Base-by-base conservation (phyloP, 2,113 vertebrate genomes). In the Rhabdornis inornatus region DNA sequence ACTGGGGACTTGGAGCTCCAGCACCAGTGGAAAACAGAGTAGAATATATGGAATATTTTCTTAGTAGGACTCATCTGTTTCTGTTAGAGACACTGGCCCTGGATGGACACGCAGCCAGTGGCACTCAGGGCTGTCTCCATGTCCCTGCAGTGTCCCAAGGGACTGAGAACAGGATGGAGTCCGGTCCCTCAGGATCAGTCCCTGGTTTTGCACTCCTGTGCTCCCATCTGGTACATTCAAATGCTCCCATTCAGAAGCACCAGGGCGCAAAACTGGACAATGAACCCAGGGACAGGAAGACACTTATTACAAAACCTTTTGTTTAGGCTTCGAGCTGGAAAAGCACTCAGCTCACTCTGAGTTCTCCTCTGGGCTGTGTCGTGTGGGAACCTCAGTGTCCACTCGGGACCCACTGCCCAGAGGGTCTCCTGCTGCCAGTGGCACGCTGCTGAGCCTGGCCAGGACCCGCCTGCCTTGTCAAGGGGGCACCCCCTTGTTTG, bases 251-350 rank as follows among this genome's bases (percentile, higher is more conserved):
- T 53, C 1, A 0, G 55, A 37, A 65, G 47, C 61, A 47, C 31
- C 0, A 0, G 30, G 22, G 23, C 6, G 7, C 39, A 27, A 66
- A 75, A 31, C 23, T 0, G 7, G 49, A 44, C 72, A 68, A 30
- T 4, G 4, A 7, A 28, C 14, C 8, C 0, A 2, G 52, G 33
- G 10, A 31, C 3, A 0, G 13, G 33, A 45, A 86, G 14, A 7
- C 37, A 3, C 8, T 83, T 40, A 61, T 59, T 88, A 53, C 85
- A 95, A 92, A 96, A 53, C 39, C 55, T 57, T 94, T 90, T 90
- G 90, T 90, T 95, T 69, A 8, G 90, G 76, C 79, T 92, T 77
- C 35, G 24, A 44, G 88, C 85, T 83, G 90, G 87, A 88, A 92
- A 90, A 95, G 56, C 68, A 70, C 44, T 65, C 74, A 6, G n/a